phyloP scores from a whole-genome alignment of 1,140 invertebrate species.

The Lordiphosa clarofinis region DNA sequence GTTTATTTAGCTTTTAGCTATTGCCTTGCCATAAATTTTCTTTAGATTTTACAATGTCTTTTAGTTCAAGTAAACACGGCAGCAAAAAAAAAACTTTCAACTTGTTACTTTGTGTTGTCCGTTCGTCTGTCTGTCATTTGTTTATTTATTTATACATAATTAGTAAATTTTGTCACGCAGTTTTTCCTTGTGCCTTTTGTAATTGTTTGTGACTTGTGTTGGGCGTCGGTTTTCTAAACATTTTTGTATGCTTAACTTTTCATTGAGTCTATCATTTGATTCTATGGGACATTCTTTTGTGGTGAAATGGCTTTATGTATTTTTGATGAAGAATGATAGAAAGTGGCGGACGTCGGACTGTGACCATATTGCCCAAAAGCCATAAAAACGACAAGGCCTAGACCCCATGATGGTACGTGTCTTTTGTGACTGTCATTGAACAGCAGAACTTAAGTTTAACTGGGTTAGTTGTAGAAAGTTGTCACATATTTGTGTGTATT shows the following conservation, averaged over 20 bases:
- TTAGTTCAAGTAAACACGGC: constrained; percentile 1
- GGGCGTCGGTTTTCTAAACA: constrained; percentile 24
- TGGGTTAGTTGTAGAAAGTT: constrained; percentile 63
- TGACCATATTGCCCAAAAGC: constrained; percentile 51
- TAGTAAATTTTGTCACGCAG: constrained; percentile 58
- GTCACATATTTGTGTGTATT: constrained; percentile 10
- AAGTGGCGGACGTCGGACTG: constrained; percentile 21
- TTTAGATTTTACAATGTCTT: no score
- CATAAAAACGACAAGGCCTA: constrained; percentile 30
- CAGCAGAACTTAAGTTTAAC: constrained; percentile 38
- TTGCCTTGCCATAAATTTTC: no score
- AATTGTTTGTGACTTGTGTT: constrained; percentile 40
- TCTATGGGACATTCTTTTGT: constrained; percentile 41
- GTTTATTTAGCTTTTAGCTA: constrained; percentile 1
- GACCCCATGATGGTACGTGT: constrained; percentile 28
- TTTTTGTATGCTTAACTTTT: constrained; percentile 44
- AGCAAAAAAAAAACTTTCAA: constrained; percentile 30
- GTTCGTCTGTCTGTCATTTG: constrained; percentile 5
- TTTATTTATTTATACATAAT: constrained; percentile 43
- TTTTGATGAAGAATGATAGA: constrained; percentile 55
- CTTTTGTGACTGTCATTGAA: constrained; percentile 21
- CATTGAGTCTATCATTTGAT: constrained; percentile 26
- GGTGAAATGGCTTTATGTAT: constrained; percentile 67
- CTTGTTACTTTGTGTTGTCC: constrained; percentile 14
- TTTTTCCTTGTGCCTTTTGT: constrained; percentile 17